phyloP scores from a whole-genome alignment of 1,140 invertebrate species.

The Rhyacophila brunnea region DNA sequence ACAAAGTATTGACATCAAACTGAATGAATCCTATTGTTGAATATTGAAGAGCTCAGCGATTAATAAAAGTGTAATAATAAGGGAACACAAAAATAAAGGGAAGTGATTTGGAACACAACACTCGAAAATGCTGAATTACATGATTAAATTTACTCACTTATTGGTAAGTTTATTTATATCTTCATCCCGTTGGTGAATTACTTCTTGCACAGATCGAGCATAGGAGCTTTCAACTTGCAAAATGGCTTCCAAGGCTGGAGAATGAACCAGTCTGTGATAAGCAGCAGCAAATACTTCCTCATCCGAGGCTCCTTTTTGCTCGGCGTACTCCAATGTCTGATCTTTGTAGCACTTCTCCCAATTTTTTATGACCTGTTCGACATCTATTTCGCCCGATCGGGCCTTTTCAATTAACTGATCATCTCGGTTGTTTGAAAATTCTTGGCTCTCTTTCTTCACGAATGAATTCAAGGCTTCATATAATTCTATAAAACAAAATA shows the following conservation, averaged over 20 bases:
- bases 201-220: slow-evolving; percentile 67
- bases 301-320: slow-evolving; percentile 69
- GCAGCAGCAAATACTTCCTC: slow-evolving; percentile 76
- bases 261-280: slow-evolving; percentile 80
- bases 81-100: too few relatives aligned
- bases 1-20: too few relatives aligned
- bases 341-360: slow-evolving; percentile 52
- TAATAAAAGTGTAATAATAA: too few relatives aligned
- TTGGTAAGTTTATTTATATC: slow-evolving; percentile 62
- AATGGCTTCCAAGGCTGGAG: slow-evolving; percentile 74
- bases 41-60: too few relatives aligned
- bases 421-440: slow-evolving; percentile 58
- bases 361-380: slow-evolving; percentile 47
- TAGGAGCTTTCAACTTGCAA: slow-evolving; percentile 77
- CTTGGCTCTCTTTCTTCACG: slow-evolving; percentile 53
- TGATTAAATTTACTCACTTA: too few relatives aligned
- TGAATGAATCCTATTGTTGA: too few relatives aligned
- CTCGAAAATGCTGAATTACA: too few relatives aligned
- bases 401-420: slow-evolving; percentile 53
- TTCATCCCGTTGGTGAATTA: slow-evolving; percentile 64
- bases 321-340: slow-evolving; percentile 61
- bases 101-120: too few relatives aligned
- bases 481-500: slow-evolving; percentile 48
- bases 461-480: slow-evolving; percentile 51
- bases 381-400: slow-evolving; percentile 44